Base-by-base conservation (phyloP, 1,140 invertebrate species). In the Drosophila hydei region DNA sequence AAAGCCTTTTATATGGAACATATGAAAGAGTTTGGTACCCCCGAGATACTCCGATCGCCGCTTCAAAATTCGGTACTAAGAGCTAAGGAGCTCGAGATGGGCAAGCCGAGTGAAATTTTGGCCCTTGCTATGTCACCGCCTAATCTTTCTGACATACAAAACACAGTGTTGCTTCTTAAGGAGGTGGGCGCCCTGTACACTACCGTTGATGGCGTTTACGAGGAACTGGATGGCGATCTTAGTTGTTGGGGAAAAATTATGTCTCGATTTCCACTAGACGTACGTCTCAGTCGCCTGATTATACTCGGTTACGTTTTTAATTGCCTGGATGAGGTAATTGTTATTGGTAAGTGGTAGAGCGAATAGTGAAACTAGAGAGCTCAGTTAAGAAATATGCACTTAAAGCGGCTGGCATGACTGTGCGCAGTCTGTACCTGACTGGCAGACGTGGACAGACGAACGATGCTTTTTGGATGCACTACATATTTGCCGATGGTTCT, bases 121-220 rank as follows among this genome's bases (percentile, higher is more conserved):
- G 97, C 96, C 0, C 91, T 97, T 1, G 96, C 97, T 0, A 93
- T 99, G 78, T 95, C 97, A 88, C 97, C 97, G 19, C 98, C 98
- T 0, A 95, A 97, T 90, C 91, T 98, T 9, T 93, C 92, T 7
- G 96, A 97, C 80, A 96, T 99, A 67, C 93, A 95, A 47, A 92
- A 94, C 11, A 97, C 97, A 1, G 93, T 99, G 55, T 92, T 98
- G 6, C 91, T 94, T 33, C 92, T 99, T 0, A 99, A 99, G 93
- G 97, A 98, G 93, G 94, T 93, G 9, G 96, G 96, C 5, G 96
- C 94, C 0, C 79, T 99, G 3, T 93, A 94, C 19, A 92, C 94
- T 33, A 94, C 92, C 0, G 70, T 93, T 14, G 92, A 93, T 47
- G 93, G 92, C 0, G 65, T 92, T n/a, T 92, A 93, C 68, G 92